A percentile compares a stretch with the other conserved stretches of the same genome.
phyloP scores from a whole-genome alignment of 2,797 vertebrate genomes.

The Liparis tanakae region DNA sequence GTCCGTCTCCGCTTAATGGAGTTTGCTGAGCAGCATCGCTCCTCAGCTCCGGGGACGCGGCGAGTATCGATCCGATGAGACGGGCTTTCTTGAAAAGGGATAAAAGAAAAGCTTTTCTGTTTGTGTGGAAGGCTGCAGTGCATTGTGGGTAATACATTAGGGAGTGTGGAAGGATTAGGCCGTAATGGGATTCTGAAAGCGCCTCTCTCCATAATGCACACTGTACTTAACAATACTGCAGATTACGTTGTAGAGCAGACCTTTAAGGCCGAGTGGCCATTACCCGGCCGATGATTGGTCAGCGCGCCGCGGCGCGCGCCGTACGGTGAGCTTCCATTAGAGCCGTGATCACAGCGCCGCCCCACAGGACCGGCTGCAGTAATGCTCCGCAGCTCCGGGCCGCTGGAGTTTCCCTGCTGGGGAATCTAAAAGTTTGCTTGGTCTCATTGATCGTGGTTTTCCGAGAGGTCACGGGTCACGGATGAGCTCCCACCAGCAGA shows the following conservation, averaged over 20 bases:
- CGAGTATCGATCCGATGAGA: conserved; percentile 81
- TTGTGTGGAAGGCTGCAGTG: conserved; percentile 82
- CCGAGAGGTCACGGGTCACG: conserved; percentile 52
- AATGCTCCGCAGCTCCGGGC: conserved; percentile 77
- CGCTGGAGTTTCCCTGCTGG: conserved; percentile 66
- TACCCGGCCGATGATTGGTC: conserved; percentile 83
- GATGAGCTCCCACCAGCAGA: not conserved
- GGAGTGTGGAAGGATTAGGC: conserved; percentile 84
- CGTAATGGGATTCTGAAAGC: conserved; percentile 89
- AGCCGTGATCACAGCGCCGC: conserved; percentile 81
- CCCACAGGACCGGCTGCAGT: conserved; percentile 79
- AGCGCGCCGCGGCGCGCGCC: conserved; percentile 60
- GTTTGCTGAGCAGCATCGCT: conserved; percentile 65
- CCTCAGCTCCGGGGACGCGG: conserved; percentile 72
- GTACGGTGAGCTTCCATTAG: conserved; percentile 85
- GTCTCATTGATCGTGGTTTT: conserved; percentile 54
- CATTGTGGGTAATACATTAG: conserved; percentile 88
- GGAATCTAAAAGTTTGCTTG: conserved; percentile 72
- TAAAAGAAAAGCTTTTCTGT: conserved; percentile 86
- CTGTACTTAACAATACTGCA: conserved; percentile 87
- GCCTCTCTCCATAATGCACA: conserved; percentile 84
- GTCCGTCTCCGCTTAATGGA: conserved; percentile 65
- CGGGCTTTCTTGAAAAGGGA: conserved; percentile 80
- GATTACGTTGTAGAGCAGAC: conserved; percentile 88
- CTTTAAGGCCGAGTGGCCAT: conserved; percentile 88